Evolutionary conservation across 2,888 invertebrate species (phyloP).

Genomic region (Chloromyia formosa): DNA sequence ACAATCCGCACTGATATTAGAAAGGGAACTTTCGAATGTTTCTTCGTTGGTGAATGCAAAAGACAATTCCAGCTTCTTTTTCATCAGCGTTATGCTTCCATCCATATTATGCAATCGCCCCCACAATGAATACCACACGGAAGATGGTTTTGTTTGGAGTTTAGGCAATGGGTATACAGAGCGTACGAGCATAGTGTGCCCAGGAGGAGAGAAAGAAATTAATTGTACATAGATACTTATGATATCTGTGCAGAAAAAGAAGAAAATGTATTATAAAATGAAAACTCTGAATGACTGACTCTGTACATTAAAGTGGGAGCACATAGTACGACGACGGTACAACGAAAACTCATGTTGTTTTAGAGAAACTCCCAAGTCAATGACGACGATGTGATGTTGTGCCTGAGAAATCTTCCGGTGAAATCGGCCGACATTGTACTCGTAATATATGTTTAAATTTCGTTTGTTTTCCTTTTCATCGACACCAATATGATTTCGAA

Average conservation of each 20-base stretch:
- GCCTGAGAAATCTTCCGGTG: constrained; percentile 35
- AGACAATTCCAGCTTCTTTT: constrained; percentile 3
- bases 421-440: constrained; percentile 22
- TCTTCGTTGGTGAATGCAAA: constrained; percentile 9
- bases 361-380: constrained; percentile 18
- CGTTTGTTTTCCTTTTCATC: constrained; percentile 5
- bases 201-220: constrained; percentile 4
- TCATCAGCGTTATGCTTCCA: constrained; percentile 9
- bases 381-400: no score
- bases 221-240: neutral
- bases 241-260: neutral
- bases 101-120: constrained; percentile 13
- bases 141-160: neutral
- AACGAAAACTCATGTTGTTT: neutral
- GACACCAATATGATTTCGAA: neutral
- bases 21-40: constrained; percentile 24
- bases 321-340: no score
- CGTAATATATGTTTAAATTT: neutral
- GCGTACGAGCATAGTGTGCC: no score
- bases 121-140: neutral
- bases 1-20: constrained; percentile 8
- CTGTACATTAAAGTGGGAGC: no score
- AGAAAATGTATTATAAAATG: constrained; percentile 8
- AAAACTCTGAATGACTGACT: neutral
- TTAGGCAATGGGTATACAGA: neutral